Evolutionary conservation across 2,888 invertebrate species (phyloP).

Genomic region (Cabera pusaria): DNA sequence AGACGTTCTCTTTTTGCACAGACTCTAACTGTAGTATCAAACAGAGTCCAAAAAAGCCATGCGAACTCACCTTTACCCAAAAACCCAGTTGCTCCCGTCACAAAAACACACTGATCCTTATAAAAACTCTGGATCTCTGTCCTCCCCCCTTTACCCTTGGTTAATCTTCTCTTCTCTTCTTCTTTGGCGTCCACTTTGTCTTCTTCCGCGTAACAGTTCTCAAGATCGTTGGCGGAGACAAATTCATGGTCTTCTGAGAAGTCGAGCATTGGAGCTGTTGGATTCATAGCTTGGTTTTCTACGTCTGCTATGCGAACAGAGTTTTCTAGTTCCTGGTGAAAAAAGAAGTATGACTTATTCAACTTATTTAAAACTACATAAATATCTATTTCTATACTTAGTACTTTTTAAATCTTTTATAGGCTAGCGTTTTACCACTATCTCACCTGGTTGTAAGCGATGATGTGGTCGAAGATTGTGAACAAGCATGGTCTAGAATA

Average conservation of each 20-base stretch:
- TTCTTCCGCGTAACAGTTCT: constrained; percentile 75
- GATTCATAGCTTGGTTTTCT: constrained; percentile 70
- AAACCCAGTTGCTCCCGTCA: constrained; percentile 77
- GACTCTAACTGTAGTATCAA: too few relatives aligned
- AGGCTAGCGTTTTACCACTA: too few relatives aligned
- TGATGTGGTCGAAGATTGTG: too few relatives aligned
- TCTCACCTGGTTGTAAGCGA: too few relatives aligned
- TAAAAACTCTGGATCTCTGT: constrained; percentile 70
- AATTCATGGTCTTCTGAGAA: constrained; percentile 81
- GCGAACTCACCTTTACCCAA: constrained; percentile 74
- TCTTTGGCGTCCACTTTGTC: constrained; percentile 73
- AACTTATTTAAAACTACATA: too few relatives aligned
- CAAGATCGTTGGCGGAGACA: constrained; percentile 70
- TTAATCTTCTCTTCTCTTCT: constrained; percentile 66
- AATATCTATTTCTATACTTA: too few relatives aligned
- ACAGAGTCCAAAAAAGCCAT: constrained; percentile 35
- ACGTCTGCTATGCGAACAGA: constrained; percentile 57
- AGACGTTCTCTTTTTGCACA: too few relatives aligned
- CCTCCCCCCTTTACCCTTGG: constrained; percentile 67
- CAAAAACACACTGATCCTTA: constrained; percentile 70
- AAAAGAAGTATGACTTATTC: background rate
- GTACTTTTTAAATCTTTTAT: too few relatives aligned
- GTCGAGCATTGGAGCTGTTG: constrained; percentile 68
- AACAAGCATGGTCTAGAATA: too few relatives aligned
- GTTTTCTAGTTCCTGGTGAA: constrained; percentile 64